phyloP scores from a whole-genome alignment of 2,797 vertebrate genomes.

The Tamandua tetradactyla region DNA sequence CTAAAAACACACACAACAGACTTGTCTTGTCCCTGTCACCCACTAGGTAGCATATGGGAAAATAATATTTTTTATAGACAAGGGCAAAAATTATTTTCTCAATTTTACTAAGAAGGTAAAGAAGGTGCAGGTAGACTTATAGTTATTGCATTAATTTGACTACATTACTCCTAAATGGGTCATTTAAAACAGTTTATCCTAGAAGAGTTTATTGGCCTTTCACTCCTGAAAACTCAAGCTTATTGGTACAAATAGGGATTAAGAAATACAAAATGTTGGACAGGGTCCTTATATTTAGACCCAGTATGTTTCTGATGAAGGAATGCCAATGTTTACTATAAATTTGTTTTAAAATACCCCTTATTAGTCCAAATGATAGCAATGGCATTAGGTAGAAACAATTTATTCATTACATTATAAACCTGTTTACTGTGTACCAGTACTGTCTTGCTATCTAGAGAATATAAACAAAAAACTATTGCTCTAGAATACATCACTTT shows the following conservation, averaged over 20 bases:
- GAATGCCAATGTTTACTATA: slow-evolving; percentile 33
- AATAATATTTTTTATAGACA: slow-evolving; percentile 61
- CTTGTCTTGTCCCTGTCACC: neutral
- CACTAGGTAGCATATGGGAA: neutral
- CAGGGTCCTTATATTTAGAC: slow-evolving; percentile 8
- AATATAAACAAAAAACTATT: neutral
- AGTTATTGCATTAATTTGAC: slow-evolving; percentile 59
- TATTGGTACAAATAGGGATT: neutral
- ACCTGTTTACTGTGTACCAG: neutral
- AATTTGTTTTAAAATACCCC: no score
- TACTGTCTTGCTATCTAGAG: no score
- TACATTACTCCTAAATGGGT: neutral
- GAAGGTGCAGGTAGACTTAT: no score
- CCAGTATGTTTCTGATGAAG: neutral
- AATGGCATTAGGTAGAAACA: neutral
- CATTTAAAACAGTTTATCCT: slow-evolving; percentile 19
- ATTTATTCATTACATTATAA: neutral
- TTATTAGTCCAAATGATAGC: neutral
- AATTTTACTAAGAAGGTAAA: slow-evolving; percentile 13
- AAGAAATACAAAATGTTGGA: neutral
- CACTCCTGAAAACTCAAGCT: neutral
- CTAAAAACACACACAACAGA: neutral
- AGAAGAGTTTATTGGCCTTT: neutral
- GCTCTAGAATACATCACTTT: neutral
- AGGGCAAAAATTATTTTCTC: slow-evolving; percentile 64